Conservation (phyloP, 2,888 invertebrate species). For the Trichopria drosophilae region DNA sequence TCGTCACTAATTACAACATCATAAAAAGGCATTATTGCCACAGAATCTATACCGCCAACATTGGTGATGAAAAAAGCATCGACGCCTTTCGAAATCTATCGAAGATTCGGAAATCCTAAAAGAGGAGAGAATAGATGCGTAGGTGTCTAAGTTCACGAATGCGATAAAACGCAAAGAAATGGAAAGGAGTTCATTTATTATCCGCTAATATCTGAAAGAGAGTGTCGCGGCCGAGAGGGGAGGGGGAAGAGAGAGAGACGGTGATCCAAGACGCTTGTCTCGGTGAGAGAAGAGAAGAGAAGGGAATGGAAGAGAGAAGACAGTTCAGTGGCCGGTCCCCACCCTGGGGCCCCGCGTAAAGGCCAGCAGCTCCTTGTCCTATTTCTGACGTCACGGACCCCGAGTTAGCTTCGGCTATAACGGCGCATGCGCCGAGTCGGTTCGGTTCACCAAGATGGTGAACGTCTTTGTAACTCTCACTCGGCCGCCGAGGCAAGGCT, state of each 20-base stretch:
- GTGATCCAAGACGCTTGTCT: slow-evolving; percentile 25
- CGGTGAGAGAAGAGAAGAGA: slow-evolving; percentile 21
- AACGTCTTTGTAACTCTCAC: slow-evolving; percentile 52
- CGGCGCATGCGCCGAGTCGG: slow-evolving; percentile 44
- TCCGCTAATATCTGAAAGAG: neutral
- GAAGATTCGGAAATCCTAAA: no score
- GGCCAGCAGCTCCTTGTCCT: slow-evolving; percentile 54
- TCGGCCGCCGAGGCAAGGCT: slow-evolving; percentile 47
- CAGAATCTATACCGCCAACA: no score
- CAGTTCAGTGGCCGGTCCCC: slow-evolving; percentile 51
- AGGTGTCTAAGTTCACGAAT: no score
- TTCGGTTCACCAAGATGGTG: slow-evolving; percentile 51
- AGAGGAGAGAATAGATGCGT: no score
- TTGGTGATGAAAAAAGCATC: no score
- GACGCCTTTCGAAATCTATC: no score
- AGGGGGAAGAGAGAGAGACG: slow-evolving; percentile 19
- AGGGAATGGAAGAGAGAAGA: slow-evolving; percentile 38
- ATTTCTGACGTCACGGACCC: slow-evolving; percentile 51
- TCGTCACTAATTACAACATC: no score
- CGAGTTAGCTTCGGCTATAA: slow-evolving; percentile 36
- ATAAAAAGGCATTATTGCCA: no score
- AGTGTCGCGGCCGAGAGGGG: neutral
- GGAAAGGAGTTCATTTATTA: no score
- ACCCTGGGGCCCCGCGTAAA: slow-evolving; percentile 42
- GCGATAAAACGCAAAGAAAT: no score